Base-by-base conservation (phyloP, 2,797 vertebrate genomes). In the Microctenopoma lineatum region DNA sequence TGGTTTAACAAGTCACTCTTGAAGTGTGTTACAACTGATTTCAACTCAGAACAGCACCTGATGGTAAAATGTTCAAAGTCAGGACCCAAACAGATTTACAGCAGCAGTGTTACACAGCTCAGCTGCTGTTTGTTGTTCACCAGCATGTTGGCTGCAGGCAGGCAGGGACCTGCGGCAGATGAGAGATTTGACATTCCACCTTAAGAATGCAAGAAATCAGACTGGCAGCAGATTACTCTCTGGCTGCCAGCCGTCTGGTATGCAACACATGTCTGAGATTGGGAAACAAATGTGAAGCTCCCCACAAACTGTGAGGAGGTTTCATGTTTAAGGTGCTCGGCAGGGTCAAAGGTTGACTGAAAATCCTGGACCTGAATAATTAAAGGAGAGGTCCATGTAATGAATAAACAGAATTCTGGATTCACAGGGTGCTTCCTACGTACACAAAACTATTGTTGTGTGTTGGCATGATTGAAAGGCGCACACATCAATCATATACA, bases 151-250 rank as follows among this genome's bases (percentile, higher is more conserved):
- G 64, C 25, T 44, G 15, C 61, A 53, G 81, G 67, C 87, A 84
- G 70, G 89, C 75, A 77, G 65, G 14, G 67, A 78, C 87, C 76
- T 85, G 87, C 5, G 57, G 66, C 64, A 84, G 82, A 92, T 86
- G 42, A 80, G 21, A 70, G 84, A 89, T 85, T 70, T 41, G 66
- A 84, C 84, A 86, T 89, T 86, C 87, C 83, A 79, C 61, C 59
- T 79, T 60, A 80, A 84, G 75, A 80, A 86, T 82, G 83, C 60
- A 55, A 83, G 79, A 83, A 83, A 83, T 85, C 67, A 42, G 62
- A 32, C 69, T 75, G 81, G 81, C 54, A 66, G 58, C 70, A 86
- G 90, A 92, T 91, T 85, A 79, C 36, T 66, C 89, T 91, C 84
- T 67, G 72, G 65, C 79, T 63, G 85, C 72, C 77, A 29, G 73